Base-by-base conservation (phyloP, 2,797 vertebrate genomes). In the Setipinna tenuifilis region DNA sequence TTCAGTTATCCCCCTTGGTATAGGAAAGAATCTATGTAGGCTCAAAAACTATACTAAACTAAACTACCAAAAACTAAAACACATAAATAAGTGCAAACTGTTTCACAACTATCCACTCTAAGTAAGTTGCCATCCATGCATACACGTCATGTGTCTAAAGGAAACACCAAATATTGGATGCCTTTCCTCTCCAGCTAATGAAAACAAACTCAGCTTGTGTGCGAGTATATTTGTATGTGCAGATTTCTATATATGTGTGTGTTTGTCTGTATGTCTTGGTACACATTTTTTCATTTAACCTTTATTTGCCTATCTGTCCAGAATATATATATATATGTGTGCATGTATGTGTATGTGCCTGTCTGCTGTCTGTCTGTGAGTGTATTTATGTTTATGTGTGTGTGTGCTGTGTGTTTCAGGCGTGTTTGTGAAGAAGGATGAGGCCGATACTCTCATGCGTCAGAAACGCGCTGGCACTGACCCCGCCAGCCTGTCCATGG, bases 391-490 rank as follows among this genome's bases (percentile, higher is more conserved):
- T 78, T 48, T 12, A 14, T 0, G 82, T 48, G 71, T 86, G 54
- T 62, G 54, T 75, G 48, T 48, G 12, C 9, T 68, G 35, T 83
- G 58, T 50, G 4, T 62, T 31, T 44, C 85, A 94, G 94, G 89
- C 50, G 6, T 93, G 86, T 94, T 95, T 88, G 84, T 94, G 88
- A 90, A 93, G 88, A 87, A 23, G 59, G 89, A 93, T 3, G 65
- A 89, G 83, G 93, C 94, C 0, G 89, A 93, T 5, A 11, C 86
- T 0, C 88, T 95, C 86, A 92, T 94, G 90, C 91, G 93, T 57
- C 94, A 94, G 91, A 95, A 91, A 89, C 93, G 94, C 89, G 92
- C 92, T 25, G 82, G 82, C 6, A 78, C 82, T 25, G 84, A 35
- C 16, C 62, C 91, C 31, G 88, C 78, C 75, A 84, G 88, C 31